Evolutionary conservation across 2,113 vertebrate species (phyloP).

Genomic region (Periophthalmus modestus): DNA sequence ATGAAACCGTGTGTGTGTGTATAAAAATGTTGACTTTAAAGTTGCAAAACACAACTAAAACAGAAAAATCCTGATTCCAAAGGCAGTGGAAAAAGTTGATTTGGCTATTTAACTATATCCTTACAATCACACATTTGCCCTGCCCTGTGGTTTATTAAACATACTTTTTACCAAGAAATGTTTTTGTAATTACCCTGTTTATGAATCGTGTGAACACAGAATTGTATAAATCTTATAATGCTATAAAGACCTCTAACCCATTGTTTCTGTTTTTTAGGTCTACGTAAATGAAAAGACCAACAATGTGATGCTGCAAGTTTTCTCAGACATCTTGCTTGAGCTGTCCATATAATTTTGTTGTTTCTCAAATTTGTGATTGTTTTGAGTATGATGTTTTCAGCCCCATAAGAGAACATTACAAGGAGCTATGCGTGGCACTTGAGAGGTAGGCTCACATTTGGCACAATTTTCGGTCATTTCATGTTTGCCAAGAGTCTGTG

Average conservation of each 20-base stretch:
- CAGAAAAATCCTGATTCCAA: too few species aligned
- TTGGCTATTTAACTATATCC: too few species aligned
- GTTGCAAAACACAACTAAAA: too few species aligned
- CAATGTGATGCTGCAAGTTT: conserved; percentile 54
- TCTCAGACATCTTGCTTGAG: conserved; percentile 31
- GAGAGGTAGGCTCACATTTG: conserved; percentile 23
- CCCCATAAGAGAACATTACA: conserved; percentile 40
- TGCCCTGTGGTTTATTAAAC: too few species aligned
- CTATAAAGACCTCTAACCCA: conserved; percentile 14
- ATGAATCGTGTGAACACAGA: too few species aligned
- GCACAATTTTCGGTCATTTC: not conserved
- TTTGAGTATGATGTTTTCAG: conserved; percentile 58
- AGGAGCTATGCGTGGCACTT: conserved; percentile 25
- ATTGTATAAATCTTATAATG: not conserved
- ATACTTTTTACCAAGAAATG: too few species aligned
- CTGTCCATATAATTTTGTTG: conserved; percentile 46
- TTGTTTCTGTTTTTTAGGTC: conserved; percentile 65
- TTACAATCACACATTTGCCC: too few species aligned
- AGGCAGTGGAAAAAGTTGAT: too few species aligned
- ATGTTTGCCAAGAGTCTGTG: conserved; percentile 30
- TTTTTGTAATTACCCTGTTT: too few species aligned
- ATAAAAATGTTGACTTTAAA: too few species aligned
- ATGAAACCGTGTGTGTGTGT: too few species aligned
- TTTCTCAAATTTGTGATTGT: conserved; percentile 42
- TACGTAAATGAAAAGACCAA: conserved; percentile 73